A percentile compares a stretch with the other conserved stretches of the same genome.
phyloP scores from a whole-genome alignment of 2,797 vertebrate genomes.

The Cuculus canorus region DNA sequence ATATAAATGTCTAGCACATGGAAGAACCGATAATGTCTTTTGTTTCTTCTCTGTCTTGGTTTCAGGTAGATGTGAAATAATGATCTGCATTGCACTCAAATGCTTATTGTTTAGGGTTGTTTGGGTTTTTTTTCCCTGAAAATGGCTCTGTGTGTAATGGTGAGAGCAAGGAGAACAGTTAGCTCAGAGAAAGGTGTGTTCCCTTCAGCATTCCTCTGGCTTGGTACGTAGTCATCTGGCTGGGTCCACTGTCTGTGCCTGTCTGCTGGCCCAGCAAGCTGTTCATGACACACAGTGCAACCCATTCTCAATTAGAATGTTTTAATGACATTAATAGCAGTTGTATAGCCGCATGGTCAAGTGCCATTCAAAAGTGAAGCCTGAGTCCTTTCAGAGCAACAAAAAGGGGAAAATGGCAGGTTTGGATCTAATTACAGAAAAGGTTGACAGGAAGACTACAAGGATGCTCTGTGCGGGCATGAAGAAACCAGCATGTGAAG shows the following conservation, averaged over 20 bases:
- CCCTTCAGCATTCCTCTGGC: background rate
- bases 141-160: background rate
- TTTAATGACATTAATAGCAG: background rate
- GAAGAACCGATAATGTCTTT: background rate
- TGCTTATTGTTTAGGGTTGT: background rate
- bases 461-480: background rate
- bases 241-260: background rate
- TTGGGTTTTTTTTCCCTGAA: background rate
- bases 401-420: background rate
- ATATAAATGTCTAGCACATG: background rate
- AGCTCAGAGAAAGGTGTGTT: background rate
- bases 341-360: background rate
- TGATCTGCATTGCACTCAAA: background rate
- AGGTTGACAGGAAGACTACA: background rate
- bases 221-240: background rate
- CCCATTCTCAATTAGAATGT: background rate
- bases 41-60: background rate
- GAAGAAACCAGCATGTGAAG: background rate
- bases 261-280: background rate
- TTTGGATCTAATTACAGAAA: background rate
- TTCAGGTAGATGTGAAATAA: background rate
- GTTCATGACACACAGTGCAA: background rate
- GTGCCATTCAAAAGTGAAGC: background rate
- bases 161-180: background rate
- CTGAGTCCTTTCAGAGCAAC: background rate